Base-by-base conservation (phyloP, 2,888 invertebrate species). In the Cerastoderma edule region DNA sequence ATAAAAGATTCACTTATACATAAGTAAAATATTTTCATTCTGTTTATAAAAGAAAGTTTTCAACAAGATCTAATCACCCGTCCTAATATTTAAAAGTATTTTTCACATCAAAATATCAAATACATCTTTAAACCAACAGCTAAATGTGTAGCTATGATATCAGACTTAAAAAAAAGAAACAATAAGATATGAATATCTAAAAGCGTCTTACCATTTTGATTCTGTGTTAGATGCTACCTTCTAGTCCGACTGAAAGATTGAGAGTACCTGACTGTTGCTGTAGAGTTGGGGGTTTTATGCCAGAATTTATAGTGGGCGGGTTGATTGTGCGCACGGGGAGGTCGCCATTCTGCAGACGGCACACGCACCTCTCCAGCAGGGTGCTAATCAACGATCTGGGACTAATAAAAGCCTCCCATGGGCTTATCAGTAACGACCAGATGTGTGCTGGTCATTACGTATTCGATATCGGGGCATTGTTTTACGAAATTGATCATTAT, bases 291-390 rank as follows among this genome's bases (percentile, higher is more conserved):
- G 66, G 72, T 69, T 74, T 66, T 78, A 67, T 46, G 68, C 69
- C 69, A 35, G n/a, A 35, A 63, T 72, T 72, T 72, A 72, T 79
- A 78, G 53, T 60, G 72, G 78, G 46, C 13, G 65, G 28, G 8
- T 48, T 75, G 60, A 75, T 69, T 72, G 48, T 30, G 19, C 1
- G 8, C 22, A 35, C 50, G 32, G 75, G 78, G 69, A 63, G 10
- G 64, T 39, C 22, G 32, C 33, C 54, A 3, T 39, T 44, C 6
- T 39, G n/a, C 74, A 69, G 64, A 48, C 48, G 64, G 46, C 27
- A 48, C 63, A 63, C 63, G 56, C 30, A 16, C 32, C n/a, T 19
- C 24, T 32, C 2, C 56, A 24, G 56, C 32, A 32, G 56, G 56
- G 56, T 30, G 19, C n/a, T 32, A n/a, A 10, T 10, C 28, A 10